Evolutionary conservation across 64 coral and sea anemone genomes (phyloP).

Genomic region (Hydrozoanthus tunicans): DNA sequence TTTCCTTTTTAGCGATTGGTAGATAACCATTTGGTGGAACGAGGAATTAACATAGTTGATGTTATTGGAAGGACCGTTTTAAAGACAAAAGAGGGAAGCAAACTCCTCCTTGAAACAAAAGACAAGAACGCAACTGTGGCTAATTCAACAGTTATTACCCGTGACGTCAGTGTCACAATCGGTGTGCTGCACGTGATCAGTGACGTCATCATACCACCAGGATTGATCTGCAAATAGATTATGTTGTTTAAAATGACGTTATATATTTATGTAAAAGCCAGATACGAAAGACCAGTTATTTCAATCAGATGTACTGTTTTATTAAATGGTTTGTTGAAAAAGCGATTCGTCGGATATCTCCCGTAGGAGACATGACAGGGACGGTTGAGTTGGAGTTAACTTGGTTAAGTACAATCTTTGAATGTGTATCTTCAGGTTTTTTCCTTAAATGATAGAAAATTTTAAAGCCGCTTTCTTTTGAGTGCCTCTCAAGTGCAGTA

Average conservation of each 20-base stretch:
- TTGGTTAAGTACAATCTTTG: no score
- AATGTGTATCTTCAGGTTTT: no score
- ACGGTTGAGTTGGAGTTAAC: no score
- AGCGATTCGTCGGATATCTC: no score
- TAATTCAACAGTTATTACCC: constrained; percentile 20
- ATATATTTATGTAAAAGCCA: no score
- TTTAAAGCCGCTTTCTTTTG: no score
- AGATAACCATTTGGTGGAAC: background rate
- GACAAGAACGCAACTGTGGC: constrained; percentile 4
- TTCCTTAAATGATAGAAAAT: no score
- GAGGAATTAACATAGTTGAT: background rate
- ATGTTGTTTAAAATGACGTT: background rate
- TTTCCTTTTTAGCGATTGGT: constrained; percentile 9
- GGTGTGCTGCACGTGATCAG: constrained; percentile 51
- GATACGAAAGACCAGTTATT: no score
- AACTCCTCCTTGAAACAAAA: constrained; percentile 1
- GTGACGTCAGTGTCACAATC: constrained; percentile 27
- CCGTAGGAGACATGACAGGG: no score
- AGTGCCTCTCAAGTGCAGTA: no score
- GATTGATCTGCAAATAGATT: background rate
- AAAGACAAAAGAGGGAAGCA: constrained; percentile 19
- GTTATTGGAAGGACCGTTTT: background rate
- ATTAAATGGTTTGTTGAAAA: no score
- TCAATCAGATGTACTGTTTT: no score
- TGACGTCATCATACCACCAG: constrained; percentile 30